Percentiles rank a stretch among this genome's conserved stretches.
Conservation (phyloP, 1,140 invertebrate genomes). For the Diorhabda carinulata region DNA sequence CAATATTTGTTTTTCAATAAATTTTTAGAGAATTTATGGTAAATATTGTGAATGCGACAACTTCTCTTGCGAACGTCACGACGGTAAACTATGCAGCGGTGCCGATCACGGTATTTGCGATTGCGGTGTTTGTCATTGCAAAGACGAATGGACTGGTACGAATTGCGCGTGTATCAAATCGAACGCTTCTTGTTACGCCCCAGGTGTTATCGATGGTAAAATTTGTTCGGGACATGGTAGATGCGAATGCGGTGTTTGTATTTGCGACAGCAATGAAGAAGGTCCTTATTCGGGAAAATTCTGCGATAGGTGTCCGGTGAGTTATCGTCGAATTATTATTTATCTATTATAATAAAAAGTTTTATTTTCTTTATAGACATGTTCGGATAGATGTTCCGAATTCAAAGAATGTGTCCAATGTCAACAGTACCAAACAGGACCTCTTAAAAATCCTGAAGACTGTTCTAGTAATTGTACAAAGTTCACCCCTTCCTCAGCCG, state of each 20-base stretch:
- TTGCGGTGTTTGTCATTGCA: conserved; percentile 65
- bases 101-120: conserved; percentile 57
- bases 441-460: conserved; percentile 51
- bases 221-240: conserved; percentile 60
- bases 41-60: conserved; percentile 73
- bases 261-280: conserved; percentile 52
- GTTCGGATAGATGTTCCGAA: conserved; percentile 66
- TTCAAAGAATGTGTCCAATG: conserved; percentile 76
- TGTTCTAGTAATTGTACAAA: conserved; percentile 60
- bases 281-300: conserved; percentile 57
- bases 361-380: conserved; percentile 55
- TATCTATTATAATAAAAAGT: not conserved
- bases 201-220: conserved; percentile 48
- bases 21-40: conserved; percentile 50
- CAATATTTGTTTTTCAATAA: too few species aligned
- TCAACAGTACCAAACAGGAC: conserved; percentile 62
- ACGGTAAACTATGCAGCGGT: conserved; percentile 62
- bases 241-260: conserved; percentile 63
- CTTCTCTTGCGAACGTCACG: conserved; percentile 62
- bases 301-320: conserved; percentile 61
- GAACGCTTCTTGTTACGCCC: conserved; percentile 58
- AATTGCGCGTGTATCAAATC: conserved; percentile 66
- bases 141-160: conserved; percentile 56
- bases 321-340: conserved; percentile 22
- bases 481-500: conserved; percentile 51